Base-by-base conservation (phyloP, 2,888 invertebrate genomes). In the Charanyca ferruginea region DNA sequence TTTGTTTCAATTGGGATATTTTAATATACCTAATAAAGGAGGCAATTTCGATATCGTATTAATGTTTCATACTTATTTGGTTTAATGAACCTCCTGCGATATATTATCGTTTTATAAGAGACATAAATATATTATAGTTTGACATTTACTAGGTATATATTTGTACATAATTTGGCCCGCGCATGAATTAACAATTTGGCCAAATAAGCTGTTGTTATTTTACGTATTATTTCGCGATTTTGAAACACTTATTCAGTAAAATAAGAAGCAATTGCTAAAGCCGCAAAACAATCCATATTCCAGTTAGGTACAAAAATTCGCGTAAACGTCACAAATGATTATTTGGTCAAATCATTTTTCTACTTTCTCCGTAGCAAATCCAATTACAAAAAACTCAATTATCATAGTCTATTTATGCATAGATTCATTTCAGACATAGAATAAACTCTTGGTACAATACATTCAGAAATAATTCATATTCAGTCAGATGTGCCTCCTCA, bases 401-500 rank as follows among this genome's bases (percentile, higher is more conserved):
- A 80, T 54, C 42, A 48, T 64, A 75, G 58, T 67, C 38, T 73
- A 80, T 69, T 61, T 78, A 68, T 74, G 65, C 83, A 80, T 67
- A 82, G 69, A 82, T 80, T 80, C 71, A 78, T 71, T 66, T 66
- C 74, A 77, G 61, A 80, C 80, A 77, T 67, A 81, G 66, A 74
- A 73, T 68, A 69, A 71, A 81, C 66, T 81, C 65, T 77, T 48
- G 73, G 62, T 80, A 71, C 63, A 67, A 73, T 71, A 73, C 73
- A 81, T 75, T 77, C 82, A 84, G 83, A 81, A 83, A 81, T 79
- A 81, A 78, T 81, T 81, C 67, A 72, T 80, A 68, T 83, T 87
- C 86, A 86, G 86, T 87, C 86, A 70, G 80, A 78, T 78, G 81
- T 85, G 81, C 81, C 80, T 83, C 75, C 75, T 67, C 69, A 79